Evolutionary conservation across 2,888 invertebrate species (phyloP).

Genomic region (Tanypteryx hageni): DNA sequence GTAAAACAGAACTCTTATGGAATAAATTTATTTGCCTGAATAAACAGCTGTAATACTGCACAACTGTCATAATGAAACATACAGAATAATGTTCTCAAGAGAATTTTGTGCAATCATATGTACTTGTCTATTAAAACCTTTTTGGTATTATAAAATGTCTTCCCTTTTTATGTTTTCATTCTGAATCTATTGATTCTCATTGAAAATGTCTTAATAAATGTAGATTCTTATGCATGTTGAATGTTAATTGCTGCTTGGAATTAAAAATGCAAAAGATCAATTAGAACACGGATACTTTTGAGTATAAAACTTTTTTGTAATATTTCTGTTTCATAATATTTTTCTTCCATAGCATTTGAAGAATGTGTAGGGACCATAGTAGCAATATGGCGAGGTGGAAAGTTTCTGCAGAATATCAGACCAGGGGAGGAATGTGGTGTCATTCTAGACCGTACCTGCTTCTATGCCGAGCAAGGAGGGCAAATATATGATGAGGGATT

Average conservation of each 20-base stretch:
- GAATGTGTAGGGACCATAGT: constrained; percentile 86
- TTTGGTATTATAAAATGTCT: too few relatives aligned
- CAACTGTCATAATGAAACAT: neutral
- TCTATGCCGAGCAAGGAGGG: constrained; percentile 99
- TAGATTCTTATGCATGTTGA: too few relatives aligned
- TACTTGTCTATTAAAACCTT: too few relatives aligned
- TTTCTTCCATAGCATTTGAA: constrained; percentile 78
- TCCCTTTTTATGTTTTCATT: too few relatives aligned
- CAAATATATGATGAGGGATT: constrained; percentile 98
- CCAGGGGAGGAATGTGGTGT: constrained; percentile 95
- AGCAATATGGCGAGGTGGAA: constrained; percentile 87
- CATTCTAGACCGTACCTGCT: constrained; percentile 92
- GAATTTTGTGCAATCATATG: too few relatives aligned
- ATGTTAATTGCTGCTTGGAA: neutral
- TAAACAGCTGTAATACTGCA: neutral
- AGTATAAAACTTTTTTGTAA: neutral
- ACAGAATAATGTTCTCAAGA: neutral
- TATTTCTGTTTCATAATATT: neutral
- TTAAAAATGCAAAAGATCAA: neutral
- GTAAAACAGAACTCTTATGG: neutral
- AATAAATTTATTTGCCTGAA: neutral
- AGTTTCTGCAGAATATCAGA: constrained; percentile 89
- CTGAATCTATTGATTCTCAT: too few relatives aligned
- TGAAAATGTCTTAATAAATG: too few relatives aligned
- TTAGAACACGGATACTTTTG: neutral